Evolutionary conservation across 1,140 invertebrate species (phyloP).

Genomic region (Drosophila auraria): DNA sequence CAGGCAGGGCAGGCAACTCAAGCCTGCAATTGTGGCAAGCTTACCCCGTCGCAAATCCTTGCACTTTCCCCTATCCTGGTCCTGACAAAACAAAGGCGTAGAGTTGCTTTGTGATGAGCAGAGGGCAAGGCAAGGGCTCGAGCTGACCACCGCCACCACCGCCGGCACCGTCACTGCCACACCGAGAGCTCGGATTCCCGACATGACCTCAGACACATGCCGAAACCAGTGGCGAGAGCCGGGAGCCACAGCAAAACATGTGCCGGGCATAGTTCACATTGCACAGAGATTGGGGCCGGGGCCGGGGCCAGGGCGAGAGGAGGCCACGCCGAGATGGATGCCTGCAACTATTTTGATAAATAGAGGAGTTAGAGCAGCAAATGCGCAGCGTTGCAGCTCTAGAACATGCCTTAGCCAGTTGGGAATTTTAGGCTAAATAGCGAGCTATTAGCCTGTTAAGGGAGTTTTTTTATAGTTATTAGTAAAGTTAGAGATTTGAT

Average conservation of each 20-base stretch:
- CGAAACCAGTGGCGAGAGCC: conserved; percentile 25
- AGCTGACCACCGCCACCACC: background rate
- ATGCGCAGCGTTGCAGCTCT: background rate
- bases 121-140: conserved; percentile 1
- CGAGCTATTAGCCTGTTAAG: no score
- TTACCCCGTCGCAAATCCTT: conserved; percentile 11
- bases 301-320: background rate
- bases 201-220: conserved; percentile 49
- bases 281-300: conserved; percentile 5
- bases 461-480: background rate
- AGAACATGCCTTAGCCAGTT: background rate
- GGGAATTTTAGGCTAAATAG: conserved; percentile 7
- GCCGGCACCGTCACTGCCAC: conserved; percentile 5
- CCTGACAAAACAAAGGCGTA: conserved; percentile 12
- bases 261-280: conserved; percentile 43
- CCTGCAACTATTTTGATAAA: conserved; percentile 36
- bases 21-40: conserved; percentile 20
- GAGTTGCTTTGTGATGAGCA: background rate
- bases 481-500: background rate
- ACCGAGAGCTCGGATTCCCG: conserved; percentile 21
- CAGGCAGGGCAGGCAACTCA: background rate
- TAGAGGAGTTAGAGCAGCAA: conserved; percentile 3
- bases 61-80: background rate
- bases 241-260: conserved; percentile 33
- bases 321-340: conserved; percentile 12